Evolutionary conservation across 2,113 vertebrate genomes (phyloP).

Genomic region (Thalassoma bifasciatum): DNA sequence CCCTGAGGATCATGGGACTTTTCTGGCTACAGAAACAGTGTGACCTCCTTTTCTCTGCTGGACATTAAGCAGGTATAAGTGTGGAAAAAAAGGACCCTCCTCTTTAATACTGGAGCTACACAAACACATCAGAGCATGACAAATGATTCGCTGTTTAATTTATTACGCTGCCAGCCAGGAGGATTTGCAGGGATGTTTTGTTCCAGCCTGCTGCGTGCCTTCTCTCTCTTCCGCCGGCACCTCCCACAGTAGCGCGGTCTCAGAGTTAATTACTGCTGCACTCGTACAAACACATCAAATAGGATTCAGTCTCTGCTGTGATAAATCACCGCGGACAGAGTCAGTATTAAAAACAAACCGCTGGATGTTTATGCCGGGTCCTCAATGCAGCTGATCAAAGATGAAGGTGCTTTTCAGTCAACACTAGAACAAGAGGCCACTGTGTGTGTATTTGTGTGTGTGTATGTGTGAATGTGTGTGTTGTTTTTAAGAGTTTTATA

Average conservation of each 20-base stretch:
- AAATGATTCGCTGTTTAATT: slow-evolving; percentile 79
- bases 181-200: slow-evolving; percentile 74
- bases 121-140: slow-evolving; percentile 79
- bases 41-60: slow-evolving; percentile 50
- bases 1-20: slow-evolving; percentile 31
- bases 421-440: slow-evolving; percentile 16
- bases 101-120: slow-evolving; percentile 64
- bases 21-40: slow-evolving; percentile 15
- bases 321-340: slow-evolving; percentile 72
- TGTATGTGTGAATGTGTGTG: not conserved
- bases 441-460: not conserved
- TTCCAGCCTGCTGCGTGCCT: slow-evolving; percentile 67
- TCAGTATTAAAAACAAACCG: slow-evolving; percentile 52
- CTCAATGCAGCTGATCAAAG: slow-evolving; percentile 28
- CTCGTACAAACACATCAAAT: slow-evolving; percentile 73
- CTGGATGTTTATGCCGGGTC: slow-evolving; percentile 41
- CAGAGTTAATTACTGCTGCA: slow-evolving; percentile 80
- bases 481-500: slow-evolving; percentile 21
- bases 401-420: slow-evolving; percentile 43
- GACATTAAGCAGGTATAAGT: slow-evolving; percentile 54
- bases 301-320: slow-evolving; percentile 45
- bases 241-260: slow-evolving; percentile 61
- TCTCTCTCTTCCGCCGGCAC: slow-evolving; percentile 52
- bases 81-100: slow-evolving; percentile 57
- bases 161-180: slow-evolving; percentile 72